A percentile compares a stretch with the other conserved stretches of the same genome.
These are phyloP conservation scores for Dilophus febrilis DNA, from an alignment of 2,888 invertebrate genomes.

Conservation along the genomic window DNA sequence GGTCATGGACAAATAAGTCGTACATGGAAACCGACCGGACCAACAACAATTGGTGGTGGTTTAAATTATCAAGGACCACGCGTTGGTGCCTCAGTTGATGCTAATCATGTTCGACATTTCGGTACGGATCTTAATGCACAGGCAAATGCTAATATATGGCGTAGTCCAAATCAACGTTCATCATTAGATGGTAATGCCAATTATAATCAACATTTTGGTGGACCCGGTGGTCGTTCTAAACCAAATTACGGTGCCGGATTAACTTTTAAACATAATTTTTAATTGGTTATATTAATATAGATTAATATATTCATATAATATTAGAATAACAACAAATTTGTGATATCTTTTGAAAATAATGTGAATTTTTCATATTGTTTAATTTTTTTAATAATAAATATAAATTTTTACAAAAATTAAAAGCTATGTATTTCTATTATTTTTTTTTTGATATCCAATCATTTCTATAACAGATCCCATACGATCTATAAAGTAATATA, in stretches of 20 bases:
- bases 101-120: background rate
- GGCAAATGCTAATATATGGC: constrained; percentile 4
- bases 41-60: constrained; percentile 4
- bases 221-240: constrained; percentile 17
- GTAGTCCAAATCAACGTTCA: constrained; percentile 3
- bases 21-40: constrained; percentile 3
- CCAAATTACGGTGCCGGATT: constrained; percentile 23
- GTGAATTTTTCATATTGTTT: no score
- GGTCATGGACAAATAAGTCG: constrained; percentile 1
- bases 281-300: no score
- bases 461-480: no score
- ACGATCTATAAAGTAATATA: no score
- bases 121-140: constrained; percentile 6
- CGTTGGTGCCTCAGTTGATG: constrained; percentile 2
- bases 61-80: constrained; percentile 4
- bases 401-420: no score
- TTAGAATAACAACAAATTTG: no score
- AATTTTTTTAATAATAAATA: no score
- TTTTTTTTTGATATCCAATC: no score
- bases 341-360: no score
- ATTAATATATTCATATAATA: no score
- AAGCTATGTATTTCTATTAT: no score
- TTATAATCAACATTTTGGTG: constrained; percentile 8
- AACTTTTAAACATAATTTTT: constrained; percentile 19
- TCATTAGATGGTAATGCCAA: constrained; percentile 6